Base-by-base conservation (phyloP, 2,797 vertebrate genomes). In the Acestrorhynchus altus region DNA sequence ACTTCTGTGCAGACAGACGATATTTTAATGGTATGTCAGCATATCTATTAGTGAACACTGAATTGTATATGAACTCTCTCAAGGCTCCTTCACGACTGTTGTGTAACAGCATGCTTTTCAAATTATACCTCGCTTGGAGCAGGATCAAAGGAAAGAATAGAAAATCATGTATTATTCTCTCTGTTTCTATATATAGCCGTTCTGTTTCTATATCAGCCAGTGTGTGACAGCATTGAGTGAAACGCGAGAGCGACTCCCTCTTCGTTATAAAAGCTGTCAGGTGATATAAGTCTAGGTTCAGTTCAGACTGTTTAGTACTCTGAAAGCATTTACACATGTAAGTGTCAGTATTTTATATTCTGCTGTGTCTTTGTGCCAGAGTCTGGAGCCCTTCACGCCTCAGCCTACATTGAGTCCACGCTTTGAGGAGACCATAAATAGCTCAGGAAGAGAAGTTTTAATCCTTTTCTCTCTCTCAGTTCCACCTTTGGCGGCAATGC, bases 111-210 rank as follows among this genome's bases (percentile, higher is more conserved):
- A 46, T 46, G 40, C 15, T 22, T 66, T 20, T 47, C 64, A 66
- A 46, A 28, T 47, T 26, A 26, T 28, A 16, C 12, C 8, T 65
- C 63, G 26, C 16, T 26, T 46, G n/a, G 13, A 47, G 26, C 28
- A 15, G 11, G 54, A 57, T 13, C 24, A 65, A 35, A 66, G 40
- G 22, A 26, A 16, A 15, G 6, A 15, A 64, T 10, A 42, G 69
- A 78, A 64, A 75, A 77, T 74, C 77, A 75, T 15, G n/a, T 12
- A 26, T 59, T 3, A 60, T 10, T 61, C 12, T 59, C 57, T 31
- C 13, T 8, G 1, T 35, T 10, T 59, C 7, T 59, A 1, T 12
- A 15, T 15, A 4, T 39, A 49, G 44, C 67, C n/a, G n/a, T n/a
- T n/a, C n/a, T n/a, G 54, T 9, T 52, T 16, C 24, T 52, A 20